Conservation (phyloP, 1,140 invertebrate species). For the Sipha flava region DNA sequence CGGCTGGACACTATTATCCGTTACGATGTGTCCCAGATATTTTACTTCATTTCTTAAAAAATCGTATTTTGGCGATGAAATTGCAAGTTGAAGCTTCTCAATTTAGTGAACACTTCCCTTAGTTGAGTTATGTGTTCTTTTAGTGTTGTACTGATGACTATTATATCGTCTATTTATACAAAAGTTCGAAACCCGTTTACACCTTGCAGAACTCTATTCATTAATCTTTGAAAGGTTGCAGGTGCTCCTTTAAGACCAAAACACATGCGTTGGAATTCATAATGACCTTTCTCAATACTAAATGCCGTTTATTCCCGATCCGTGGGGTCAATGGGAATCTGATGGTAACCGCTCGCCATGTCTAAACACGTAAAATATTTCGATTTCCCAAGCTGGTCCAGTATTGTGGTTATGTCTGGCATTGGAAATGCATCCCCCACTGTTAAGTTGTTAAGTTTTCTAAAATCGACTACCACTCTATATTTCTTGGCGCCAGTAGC, state of each 20-base stretch:
- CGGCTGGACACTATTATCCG: neutral
- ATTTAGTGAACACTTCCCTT: neutral
- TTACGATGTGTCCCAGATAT: conserved; percentile 1
- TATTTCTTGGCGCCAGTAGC: too few species aligned
- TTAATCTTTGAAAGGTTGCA: neutral
- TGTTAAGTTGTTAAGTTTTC: conserved; percentile 37
- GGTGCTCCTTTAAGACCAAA: neutral
- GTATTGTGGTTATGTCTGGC: conserved; percentile 37
- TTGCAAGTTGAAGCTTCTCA: neutral
- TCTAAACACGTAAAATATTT: neutral
- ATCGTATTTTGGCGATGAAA: neutral
- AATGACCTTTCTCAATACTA: neutral
- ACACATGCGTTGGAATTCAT: neutral
- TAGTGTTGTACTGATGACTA: neutral
- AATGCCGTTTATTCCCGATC: neutral
- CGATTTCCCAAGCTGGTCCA: neutral
- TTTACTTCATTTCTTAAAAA: neutral
- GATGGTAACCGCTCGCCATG: neutral
- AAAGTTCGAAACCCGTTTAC: neutral
- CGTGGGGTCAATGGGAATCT: neutral
- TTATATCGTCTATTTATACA: neutral
- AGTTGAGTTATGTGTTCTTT: neutral
- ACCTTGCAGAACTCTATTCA: neutral
- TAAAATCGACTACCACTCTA: conserved; percentile 40
- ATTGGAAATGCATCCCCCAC: conserved; percentile 46